Conservation (phyloP, 1,140 invertebrate genomes). For the Artemia franciscana region DNA sequence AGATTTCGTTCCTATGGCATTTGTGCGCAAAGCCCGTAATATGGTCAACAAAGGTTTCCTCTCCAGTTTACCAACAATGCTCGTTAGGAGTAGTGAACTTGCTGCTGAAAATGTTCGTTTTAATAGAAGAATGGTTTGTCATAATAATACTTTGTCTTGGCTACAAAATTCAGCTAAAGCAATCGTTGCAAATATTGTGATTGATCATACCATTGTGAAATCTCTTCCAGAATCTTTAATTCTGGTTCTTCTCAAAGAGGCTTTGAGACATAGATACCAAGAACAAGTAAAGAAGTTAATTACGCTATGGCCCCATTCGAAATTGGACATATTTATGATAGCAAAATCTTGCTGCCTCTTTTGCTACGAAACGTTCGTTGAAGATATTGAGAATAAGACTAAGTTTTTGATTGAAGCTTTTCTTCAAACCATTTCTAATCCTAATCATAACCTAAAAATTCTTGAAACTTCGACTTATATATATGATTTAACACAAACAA, state of each 20-base stretch:
- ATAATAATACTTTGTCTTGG: background rate
- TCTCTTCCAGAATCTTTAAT: background rate
- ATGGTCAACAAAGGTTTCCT: too few relatives aligned
- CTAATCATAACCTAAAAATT: background rate
- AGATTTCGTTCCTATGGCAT: too few relatives aligned
- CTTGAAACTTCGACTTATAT: background rate
- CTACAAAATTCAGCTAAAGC: background rate
- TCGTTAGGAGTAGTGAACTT: background rate
- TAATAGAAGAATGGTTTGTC: background rate
- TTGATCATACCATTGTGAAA: background rate
- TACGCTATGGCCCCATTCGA: background rate
- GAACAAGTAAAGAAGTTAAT: background rate
- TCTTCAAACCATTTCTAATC: background rate
- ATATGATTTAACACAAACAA: background rate
- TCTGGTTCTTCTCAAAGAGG: background rate
- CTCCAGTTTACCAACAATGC: too few relatives aligned
- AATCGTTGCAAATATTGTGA: background rate
- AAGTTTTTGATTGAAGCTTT: background rate
- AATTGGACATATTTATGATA: background rate
- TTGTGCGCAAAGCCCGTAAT: too few relatives aligned
- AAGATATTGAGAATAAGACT: background rate
- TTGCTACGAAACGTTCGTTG: background rate
- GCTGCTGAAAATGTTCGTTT: background rate
- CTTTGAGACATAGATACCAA: background rate
- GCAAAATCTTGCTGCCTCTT: background rate